Evolutionary conservation across 2,888 invertebrate species (phyloP).

Genomic region (Epirrhoe tristata): DNA sequence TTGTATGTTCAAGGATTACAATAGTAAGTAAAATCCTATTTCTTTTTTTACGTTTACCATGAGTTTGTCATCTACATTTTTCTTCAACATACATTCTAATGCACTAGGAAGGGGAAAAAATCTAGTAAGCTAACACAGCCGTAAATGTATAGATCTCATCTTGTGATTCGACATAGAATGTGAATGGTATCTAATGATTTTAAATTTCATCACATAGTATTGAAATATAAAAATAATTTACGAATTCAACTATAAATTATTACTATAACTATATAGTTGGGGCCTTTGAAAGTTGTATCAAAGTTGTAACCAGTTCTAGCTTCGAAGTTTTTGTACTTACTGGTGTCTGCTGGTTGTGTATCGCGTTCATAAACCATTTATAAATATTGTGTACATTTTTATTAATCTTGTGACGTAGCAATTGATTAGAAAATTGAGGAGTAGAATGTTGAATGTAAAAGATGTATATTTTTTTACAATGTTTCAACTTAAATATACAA

Average conservation of each 20-base stretch:
- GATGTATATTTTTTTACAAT: constrained; percentile 40
- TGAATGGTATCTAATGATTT: constrained; percentile 9
- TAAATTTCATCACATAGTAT: constrained; percentile 26
- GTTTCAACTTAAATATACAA: constrained; percentile 26
- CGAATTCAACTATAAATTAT: neutral
- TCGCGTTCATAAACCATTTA: constrained; percentile 12
- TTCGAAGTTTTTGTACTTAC: constrained; percentile 23
- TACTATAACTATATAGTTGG: neutral
- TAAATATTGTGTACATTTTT: constrained; percentile 16
- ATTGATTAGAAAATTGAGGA: constrained; percentile 16
- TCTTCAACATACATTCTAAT: too few species aligned
- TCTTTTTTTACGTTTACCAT: too few species aligned
- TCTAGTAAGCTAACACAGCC: neutral
- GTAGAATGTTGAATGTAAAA: constrained; percentile 22
- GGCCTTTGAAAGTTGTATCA: constrained; percentile 7
- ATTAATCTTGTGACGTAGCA: constrained; percentile 16
- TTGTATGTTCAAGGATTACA: too few species aligned
- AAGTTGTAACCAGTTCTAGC: neutral
- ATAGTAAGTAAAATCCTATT: too few species aligned
- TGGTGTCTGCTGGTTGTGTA: constrained; percentile 9
- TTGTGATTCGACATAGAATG: neutral
- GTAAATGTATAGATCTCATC: constrained; percentile 2
- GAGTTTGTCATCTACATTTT: too few species aligned
- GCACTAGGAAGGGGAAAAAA: too few species aligned
- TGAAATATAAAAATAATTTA: neutral